These are phyloP conservation scores for Stegodyphus mimosarum DNA, from an alignment of 1,140 invertebrate genomes.

Conservation along the genomic window DNA sequence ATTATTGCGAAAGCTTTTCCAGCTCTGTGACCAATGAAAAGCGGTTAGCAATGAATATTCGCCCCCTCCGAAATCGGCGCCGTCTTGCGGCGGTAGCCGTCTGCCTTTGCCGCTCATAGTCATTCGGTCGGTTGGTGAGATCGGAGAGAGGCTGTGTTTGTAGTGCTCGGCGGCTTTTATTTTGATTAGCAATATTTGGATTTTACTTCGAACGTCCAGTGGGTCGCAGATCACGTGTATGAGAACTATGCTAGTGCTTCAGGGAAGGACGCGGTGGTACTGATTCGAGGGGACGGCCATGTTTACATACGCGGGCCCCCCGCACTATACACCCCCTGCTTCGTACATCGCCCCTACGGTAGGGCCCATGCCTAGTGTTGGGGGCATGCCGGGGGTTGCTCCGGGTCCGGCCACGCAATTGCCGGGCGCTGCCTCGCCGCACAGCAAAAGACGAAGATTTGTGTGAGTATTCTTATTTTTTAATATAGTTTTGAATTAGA, in stretches of 20 bases:
- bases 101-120: conserved; percentile 25
- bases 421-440: conserved; percentile 38
- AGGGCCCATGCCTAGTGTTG: conserved; percentile 48
- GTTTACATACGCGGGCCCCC: conserved; percentile 61
- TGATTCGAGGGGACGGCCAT: not conserved
- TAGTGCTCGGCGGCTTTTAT: not conserved
- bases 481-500: too few relatives aligned
- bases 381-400: conserved; percentile 36
- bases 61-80: conserved; percentile 18
- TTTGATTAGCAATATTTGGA: conserved; percentile 14
- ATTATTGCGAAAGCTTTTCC: too few relatives aligned
- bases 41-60: not conserved
- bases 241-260: not conserved
- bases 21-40: not conserved
- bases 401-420: conserved; percentile 29
- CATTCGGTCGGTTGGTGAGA: conserved; percentile 7
- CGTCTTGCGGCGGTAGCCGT: conserved; percentile 38
- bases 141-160: not conserved
- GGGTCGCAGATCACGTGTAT: not conserved
- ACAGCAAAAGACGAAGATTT: conserved; percentile 58
- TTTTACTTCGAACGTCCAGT: not conserved
- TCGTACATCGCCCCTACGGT: conserved; percentile 58
- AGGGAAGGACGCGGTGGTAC: not conserved
- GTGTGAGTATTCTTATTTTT: conserved; percentile 54
- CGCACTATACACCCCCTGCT: conserved; percentile 60